Conservation (phyloP, 2,888 invertebrate species). For the Lasioglossum oenotherae region DNA sequence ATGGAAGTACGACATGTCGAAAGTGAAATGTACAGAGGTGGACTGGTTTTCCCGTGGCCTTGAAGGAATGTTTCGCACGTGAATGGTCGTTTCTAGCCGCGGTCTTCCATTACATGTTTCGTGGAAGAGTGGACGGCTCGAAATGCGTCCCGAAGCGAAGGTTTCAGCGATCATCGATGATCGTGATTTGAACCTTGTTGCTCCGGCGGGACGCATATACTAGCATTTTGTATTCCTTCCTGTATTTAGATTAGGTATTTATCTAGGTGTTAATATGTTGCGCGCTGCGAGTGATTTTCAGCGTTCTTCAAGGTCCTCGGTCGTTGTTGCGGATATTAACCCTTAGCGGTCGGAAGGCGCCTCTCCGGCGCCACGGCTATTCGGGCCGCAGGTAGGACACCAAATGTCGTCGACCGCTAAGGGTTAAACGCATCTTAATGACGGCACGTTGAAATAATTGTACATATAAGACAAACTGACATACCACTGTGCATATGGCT, state of each 20-base stretch:
- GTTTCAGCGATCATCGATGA: not conserved
- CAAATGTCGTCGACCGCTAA: too few species aligned
- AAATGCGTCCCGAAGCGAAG: not conserved
- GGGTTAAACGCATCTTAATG: not conserved
- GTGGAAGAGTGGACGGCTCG: not conserved
- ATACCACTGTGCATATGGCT: not conserved
- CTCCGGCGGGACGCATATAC: not conserved
- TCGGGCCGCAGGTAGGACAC: too few species aligned
- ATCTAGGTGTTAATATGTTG: not conserved
- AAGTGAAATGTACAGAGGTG: not conserved
- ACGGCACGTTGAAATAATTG: not conserved
- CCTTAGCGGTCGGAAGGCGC: too few species aligned
- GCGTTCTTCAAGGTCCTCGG: not conserved
- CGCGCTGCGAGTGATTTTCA: not conserved
- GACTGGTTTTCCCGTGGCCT: not conserved
- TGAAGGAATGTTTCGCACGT: not conserved
- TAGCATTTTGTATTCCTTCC: not conserved
- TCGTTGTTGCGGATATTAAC: not conserved
- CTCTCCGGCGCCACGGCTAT: too few species aligned
- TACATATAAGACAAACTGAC: not conserved
- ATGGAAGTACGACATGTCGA: not conserved
- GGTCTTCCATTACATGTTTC: not conserved
- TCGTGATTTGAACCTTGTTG: not conserved
- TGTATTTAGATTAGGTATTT: not conserved
- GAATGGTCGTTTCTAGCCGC: not conserved